Evolutionary conservation across 2,113 vertebrate genomes (phyloP).

Genomic region (Anser brachyrhynchus): DNA sequence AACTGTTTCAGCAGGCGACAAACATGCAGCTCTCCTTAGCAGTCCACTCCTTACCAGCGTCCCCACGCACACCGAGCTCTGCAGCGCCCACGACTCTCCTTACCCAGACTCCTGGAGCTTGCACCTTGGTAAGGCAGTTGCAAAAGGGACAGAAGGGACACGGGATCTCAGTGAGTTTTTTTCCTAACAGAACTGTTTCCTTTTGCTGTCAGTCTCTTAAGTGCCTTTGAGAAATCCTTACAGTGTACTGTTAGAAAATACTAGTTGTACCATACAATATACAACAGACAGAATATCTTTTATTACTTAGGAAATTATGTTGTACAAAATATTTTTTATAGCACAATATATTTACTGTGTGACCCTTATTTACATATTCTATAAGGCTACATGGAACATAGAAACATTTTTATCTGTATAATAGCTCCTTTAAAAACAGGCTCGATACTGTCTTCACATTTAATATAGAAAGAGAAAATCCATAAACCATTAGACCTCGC

Average conservation of each 20-base stretch:
- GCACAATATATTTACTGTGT: neutral
- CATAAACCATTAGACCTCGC: accelerated
- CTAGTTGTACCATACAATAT: neutral
- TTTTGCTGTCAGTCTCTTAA: neutral
- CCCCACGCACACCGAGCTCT: neutral
- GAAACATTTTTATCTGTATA: neutral
- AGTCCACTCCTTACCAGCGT: neutral
- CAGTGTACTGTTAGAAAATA: neutral
- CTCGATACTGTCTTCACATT: neutral
- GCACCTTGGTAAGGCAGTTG: neutral
- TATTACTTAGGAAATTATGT: neutral
- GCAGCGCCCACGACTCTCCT: neutral
- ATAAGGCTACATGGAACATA: neutral
- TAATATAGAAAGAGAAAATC: neutral
- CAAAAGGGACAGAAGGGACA: neutral
- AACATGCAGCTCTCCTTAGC: neutral
- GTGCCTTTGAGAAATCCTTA: neutral
- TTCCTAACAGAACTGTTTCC: neutral
- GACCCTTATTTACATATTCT: neutral
- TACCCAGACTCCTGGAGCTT: neutral
- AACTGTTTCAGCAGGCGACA: neutral
- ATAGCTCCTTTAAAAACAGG: neutral
- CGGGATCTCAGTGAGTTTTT: neutral
- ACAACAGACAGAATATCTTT: neutral
- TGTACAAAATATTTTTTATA: neutral